phyloP scores from a whole-genome alignment of 1,140 invertebrate genomes.

The Hesperophylax magnus region DNA sequence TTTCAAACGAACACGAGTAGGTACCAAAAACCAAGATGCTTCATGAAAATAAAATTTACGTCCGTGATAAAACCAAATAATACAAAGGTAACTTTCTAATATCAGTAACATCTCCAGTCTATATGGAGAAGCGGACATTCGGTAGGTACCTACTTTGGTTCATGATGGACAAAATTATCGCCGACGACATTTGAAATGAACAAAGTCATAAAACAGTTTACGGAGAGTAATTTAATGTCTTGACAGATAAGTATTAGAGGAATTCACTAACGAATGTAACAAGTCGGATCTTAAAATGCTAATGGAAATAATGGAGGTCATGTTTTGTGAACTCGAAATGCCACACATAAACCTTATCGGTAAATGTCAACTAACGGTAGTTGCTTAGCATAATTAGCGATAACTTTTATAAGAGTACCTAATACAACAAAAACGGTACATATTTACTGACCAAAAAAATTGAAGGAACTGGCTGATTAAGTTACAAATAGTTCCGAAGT shows the following conservation, averaged over 20 bases:
- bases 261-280: conserved; percentile 14
- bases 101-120: neutral
- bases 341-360: neutral
- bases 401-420: too few relatives aligned
- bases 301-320: neutral
- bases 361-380: neutral
- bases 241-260: conserved; percentile 4
- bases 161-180: conserved; percentile 2
- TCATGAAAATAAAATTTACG: conserved; percentile 30
- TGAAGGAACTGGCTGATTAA: too few relatives aligned
- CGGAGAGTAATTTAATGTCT: conserved; percentile 16
- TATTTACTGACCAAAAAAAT: too few relatives aligned
- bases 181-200: conserved; percentile 20
- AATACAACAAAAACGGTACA: too few relatives aligned
- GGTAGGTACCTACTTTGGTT: neutral
- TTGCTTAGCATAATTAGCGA: too few relatives aligned
- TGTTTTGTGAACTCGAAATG: neutral
- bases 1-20: neutral
- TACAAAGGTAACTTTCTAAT: conserved; percentile 24
- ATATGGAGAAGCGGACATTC: neutral
- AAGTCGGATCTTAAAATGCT: neutral
- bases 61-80: conserved; percentile 8
- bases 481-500: too few relatives aligned
- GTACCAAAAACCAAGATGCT: neutral
- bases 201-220: conserved; percentile 18